A percentile compares a stretch with the other conserved stretches of the same genome.
Conservation (phyloP, 2,797 vertebrate genomes). For the Pseudochirops corinnae region DNA sequence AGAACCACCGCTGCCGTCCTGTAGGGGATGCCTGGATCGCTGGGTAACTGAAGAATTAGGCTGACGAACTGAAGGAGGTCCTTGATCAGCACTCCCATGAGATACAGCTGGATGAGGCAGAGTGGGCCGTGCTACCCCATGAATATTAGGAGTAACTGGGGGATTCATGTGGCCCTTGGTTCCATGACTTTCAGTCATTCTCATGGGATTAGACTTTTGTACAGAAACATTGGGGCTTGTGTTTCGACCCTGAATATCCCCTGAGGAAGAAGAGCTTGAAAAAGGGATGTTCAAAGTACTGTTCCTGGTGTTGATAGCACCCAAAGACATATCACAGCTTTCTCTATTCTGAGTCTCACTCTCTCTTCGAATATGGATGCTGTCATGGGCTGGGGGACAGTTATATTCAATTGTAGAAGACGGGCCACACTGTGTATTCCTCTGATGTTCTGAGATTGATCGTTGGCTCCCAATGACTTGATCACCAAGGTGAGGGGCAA, state of each 20-base stretch:
- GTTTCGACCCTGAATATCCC: constrained; percentile 94
- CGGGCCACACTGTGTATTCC: constrained; percentile 92
- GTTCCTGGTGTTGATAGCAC: constrained; percentile 86
- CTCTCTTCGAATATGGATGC: constrained; percentile 86
- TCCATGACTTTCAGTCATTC: constrained; percentile 90
- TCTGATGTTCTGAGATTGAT: constrained; percentile 90
- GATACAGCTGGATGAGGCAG: constrained; percentile 92
- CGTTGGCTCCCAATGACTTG: constrained; percentile 90
- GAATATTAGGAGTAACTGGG: constrained; percentile 94
- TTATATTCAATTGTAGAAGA: constrained; percentile 93
- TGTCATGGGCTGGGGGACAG: constrained; percentile 89
- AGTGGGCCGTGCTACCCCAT: constrained; percentile 90
- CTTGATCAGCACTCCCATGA: constrained; percentile 92
- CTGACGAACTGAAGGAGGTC: constrained; percentile 89
- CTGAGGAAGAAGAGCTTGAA: constrained; percentile 89
- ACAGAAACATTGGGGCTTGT: constrained; percentile 93
- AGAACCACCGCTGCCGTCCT: constrained; percentile 88
- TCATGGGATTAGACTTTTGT: constrained; percentile 93
- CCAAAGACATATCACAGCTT: constrained; percentile 88
- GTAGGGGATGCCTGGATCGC: constrained; percentile 92
- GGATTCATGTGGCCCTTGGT: constrained; percentile 94
- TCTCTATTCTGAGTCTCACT: constrained; percentile 86
- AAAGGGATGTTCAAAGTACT: constrained; percentile 88
- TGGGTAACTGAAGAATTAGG: constrained; percentile 91
- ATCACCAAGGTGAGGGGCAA: constrained; percentile 94